Evolutionary conservation across 2,113 vertebrate genomes (phyloP), one percentile per base, ranked within the genome.

Genomic region (Cyphomyrus discorhynchus): DNA sequence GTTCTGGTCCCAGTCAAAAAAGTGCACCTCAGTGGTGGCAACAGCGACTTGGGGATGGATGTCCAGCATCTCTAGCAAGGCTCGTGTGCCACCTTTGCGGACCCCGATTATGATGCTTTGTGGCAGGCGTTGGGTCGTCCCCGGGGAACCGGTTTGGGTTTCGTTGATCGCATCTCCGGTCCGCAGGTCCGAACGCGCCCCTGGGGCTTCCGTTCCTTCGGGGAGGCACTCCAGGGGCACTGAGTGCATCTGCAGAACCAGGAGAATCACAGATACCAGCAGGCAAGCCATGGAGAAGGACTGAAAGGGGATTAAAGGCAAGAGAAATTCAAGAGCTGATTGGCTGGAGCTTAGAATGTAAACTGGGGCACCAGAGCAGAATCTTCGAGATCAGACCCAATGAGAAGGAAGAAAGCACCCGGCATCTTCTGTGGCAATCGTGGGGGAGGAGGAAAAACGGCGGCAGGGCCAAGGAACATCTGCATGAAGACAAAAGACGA

Each of bases 1-100:
- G 93, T 98, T 98, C 93, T 98, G 97, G 90, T 98, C 97, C 97
- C 97, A 98, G 93, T 98, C 97, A 90, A 98, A 98, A 93, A 98
- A 98, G 93, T 98, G 98, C 89, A 98, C 97, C 95, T 98, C 98
- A 0, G 97, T 98, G 92, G 97, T 97, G 1, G 98, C 98, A 1
- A 96, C 97, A 19, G 97, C 97, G 8, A 98, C 97, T 91, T 97
- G 96, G 0, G 98, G 97, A 92, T 98, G 97, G 88, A 98, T 98
- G 95, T 98, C 97, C 62, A 98, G 92, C 98, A 98, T 98, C 93
- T 98, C 98, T 90, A 98, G 92, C 92, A 98, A 94, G 0, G 98
- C 98, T 80, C 98, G 95, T 0, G 98, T 98, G 46, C 98, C 98
- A 70, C 98, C 98, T 93, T 98, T 98, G 19, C 98, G 97, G 53